Conservation (phyloP, 2,797 vertebrate genomes). For the Acipenser transmontanus region DNA sequence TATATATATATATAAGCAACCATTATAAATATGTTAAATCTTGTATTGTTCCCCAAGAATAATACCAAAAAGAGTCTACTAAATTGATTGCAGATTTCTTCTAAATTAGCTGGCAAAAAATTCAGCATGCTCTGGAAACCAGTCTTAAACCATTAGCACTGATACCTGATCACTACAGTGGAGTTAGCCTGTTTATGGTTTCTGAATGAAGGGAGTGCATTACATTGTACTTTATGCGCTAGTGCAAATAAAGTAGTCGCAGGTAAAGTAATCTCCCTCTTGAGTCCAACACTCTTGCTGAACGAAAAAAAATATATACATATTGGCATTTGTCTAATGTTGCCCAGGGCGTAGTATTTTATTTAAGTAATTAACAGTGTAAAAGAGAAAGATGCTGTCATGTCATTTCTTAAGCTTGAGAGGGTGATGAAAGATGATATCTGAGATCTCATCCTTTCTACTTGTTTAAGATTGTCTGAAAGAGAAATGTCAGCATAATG, state of each 20-base stretch:
- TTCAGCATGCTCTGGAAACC: constrained; percentile 14
- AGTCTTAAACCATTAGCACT: constrained; percentile 45
- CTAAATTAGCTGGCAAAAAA: not conserved
- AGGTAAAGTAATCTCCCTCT: constrained; percentile 33
- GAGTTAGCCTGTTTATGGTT: constrained; percentile 36
- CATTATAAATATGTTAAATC: no score
- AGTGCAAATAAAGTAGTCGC: constrained; percentile 15
- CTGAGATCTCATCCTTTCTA: constrained; percentile 96
- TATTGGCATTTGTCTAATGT: constrained; percentile 29
- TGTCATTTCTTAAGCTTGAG: constrained; percentile 82
- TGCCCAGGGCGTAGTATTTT: constrained; percentile 67
- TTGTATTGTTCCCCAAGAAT: no score
- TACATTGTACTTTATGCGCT: constrained; percentile 53
- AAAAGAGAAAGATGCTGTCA: constrained; percentile 73
- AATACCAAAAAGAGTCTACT: no score
- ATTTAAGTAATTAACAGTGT: constrained; percentile 90
- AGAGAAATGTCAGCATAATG: constrained; percentile 99
- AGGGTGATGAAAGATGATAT: constrained; percentile 96
- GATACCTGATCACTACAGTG: constrained; percentile 52
- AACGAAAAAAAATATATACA: constrained; percentile 12
- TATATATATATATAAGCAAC: no score
- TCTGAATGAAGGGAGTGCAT: constrained; percentile 46
- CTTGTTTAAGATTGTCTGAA: constrained; percentile 99
- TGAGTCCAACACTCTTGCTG: constrained; percentile 14
- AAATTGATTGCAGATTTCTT: no score